A percentile compares a stretch with the other conserved stretches of the same genome.
Evolutionary conservation across 2,888 invertebrate species (phyloP).

Genomic region (Drosophila glabriapex): DNA sequence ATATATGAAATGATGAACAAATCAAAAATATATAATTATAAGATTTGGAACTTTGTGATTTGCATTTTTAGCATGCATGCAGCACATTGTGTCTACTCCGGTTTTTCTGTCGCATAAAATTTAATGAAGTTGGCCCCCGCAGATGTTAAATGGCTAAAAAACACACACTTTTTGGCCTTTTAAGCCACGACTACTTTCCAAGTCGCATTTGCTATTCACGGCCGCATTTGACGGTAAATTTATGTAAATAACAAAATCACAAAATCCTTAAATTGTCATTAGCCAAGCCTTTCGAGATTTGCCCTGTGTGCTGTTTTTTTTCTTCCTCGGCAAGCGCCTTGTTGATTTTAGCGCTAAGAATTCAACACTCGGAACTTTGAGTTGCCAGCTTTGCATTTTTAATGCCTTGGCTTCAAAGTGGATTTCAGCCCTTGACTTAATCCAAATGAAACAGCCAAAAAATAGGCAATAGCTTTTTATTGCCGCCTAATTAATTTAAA

Average conservation of each 20-base stretch:
- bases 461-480: slow-evolving; percentile 34
- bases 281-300: slow-evolving; percentile 71
- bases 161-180: slow-evolving; percentile 22
- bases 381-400: slow-evolving; percentile 27
- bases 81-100: neutral
- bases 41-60: neutral
- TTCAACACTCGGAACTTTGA: slow-evolving; percentile 1
- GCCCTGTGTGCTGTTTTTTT: slow-evolving; percentile 30
- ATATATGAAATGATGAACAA: neutral
- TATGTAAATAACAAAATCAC: slow-evolving; percentile 77
- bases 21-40: neutral
- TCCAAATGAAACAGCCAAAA: slow-evolving; percentile 15
- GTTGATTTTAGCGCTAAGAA: slow-evolving; percentile 27
- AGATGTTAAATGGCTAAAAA: slow-evolving; percentile 20
- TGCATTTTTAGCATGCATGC: neutral
- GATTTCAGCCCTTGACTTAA: slow-evolving; percentile 11
- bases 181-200: slow-evolving; percentile 2
- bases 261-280: slow-evolving; percentile 80
- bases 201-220: slow-evolving; percentile 37
- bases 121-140: slow-evolving; percentile 36
- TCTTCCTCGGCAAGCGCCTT: slow-evolving; percentile 2
- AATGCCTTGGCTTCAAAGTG: slow-evolving; percentile 40
- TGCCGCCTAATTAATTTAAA: slow-evolving; percentile 28
- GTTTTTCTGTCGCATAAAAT: slow-evolving; percentile 34
- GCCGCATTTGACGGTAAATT: slow-evolving; percentile 62